phyloP scores from a whole-genome alignment of 2,888 invertebrate genomes.

The Eupithecia inturbata region DNA sequence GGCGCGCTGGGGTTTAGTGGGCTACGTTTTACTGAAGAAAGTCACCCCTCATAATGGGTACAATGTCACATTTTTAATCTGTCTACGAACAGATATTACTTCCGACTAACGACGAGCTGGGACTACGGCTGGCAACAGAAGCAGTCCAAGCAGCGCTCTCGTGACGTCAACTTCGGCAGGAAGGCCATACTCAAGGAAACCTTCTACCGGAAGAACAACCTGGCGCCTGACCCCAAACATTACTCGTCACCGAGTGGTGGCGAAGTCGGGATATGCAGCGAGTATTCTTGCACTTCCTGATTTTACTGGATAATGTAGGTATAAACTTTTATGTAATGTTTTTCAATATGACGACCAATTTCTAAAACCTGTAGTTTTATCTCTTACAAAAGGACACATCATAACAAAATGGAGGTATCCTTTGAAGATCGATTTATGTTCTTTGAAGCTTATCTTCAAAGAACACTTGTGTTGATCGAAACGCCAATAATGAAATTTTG shows the following conservation, averaged over 20 bases:
- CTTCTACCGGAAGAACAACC: slow-evolving; percentile 83
- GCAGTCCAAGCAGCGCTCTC: slow-evolving; percentile 57
- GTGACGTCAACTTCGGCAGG: slow-evolving; percentile 77
- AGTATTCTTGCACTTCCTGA: slow-evolving; percentile 62
- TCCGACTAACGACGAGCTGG: slow-evolving; percentile 78
- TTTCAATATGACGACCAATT: neutral
- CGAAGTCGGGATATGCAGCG: slow-evolving; percentile 70
- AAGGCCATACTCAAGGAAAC: slow-evolving; percentile 80
- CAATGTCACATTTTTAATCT: too few relatives aligned
- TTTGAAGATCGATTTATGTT: too few relatives aligned
- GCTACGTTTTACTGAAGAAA: too few relatives aligned
- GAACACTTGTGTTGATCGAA: neutral
- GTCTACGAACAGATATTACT: slow-evolving; percentile 69
- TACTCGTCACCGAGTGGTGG: slow-evolving; percentile 78
- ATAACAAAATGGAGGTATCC: too few relatives aligned
- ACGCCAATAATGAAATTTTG: neutral
- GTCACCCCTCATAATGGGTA: too few relatives aligned
- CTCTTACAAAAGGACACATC: too few relatives aligned
- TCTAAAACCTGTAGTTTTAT: neutral
- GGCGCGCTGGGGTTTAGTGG: too few relatives aligned
- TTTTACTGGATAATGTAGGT: too few relatives aligned
- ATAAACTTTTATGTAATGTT: neutral
- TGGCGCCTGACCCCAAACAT: slow-evolving; percentile 82
- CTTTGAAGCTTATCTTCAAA: neutral
- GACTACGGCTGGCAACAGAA: slow-evolving; percentile 86